Base-by-base conservation (phyloP, 2,888 invertebrate genomes). In the Ornithoptera priamus region DNA sequence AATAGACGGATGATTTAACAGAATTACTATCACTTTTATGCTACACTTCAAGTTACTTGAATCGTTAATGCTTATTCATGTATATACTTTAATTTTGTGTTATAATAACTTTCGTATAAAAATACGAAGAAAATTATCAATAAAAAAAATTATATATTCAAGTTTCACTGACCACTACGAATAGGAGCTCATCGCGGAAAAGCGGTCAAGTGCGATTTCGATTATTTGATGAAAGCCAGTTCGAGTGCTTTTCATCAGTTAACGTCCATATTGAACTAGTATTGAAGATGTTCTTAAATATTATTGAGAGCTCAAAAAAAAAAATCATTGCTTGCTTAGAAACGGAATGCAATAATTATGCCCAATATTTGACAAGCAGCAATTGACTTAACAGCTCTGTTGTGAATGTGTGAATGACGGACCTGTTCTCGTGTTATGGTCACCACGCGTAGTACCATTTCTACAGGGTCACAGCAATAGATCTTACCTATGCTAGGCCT, bases 401-500 rank as follows among this genome's bases (percentile, higher is more conserved):
- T 10, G 5, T 50, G 50, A 50, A 39, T 39, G 39, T 39, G 10
- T 17, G 50, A 50, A 18, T 50, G 50, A 15, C 50, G 50, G 17
- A 15, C 2, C 17, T 50, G 15, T 50, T 18, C 50, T 50, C 50
- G 50, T 18, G 18, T 50, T 50, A 18, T 50, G 50, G 50, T 15
- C 17, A 50, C 1, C 15, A 50, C 50, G 18, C 50, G 50, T 5
- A 15, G 17, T 17, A 18, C 50, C 18, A 50, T 50, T 50, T 15
- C 18, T 17, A 18, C 5, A 17, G 18, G 50, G 15, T 18, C 18
- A 50, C 50, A 17, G 50, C 30, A 46, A 64, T n/a, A 56, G 15
- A 46, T 56, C 87, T 92, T 94, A 95, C 99, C 98, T 77, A 99
- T 98, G 67, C 98, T 97, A 6, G 99, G 99, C 70, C 99, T 93